phyloP scores from a whole-genome alignment of 1,140 invertebrate species.

The Aphidius gifuensis region DNA sequence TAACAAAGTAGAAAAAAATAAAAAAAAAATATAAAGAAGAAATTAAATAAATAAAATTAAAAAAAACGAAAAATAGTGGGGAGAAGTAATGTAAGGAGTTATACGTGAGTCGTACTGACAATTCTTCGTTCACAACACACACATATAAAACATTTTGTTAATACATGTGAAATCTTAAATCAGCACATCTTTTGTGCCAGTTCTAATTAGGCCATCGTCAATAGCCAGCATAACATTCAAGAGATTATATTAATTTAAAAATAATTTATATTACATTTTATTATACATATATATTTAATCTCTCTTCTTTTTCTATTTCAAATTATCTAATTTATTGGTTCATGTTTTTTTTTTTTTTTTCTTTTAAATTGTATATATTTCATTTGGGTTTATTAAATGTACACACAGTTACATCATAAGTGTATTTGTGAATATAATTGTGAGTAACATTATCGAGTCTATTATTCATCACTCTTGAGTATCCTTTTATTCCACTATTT shows the following conservation, averaged over 20 bases:
- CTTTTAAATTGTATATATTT: not conserved
- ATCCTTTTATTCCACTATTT: slow-evolving; percentile 17
- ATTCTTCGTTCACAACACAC: slow-evolving; percentile 1
- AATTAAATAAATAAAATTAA: slow-evolving; percentile 15
- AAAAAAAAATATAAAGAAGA: slow-evolving; percentile 15
- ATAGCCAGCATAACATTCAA: too few species aligned
- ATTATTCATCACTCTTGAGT: slow-evolving; percentile 24
- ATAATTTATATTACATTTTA: too few species aligned
- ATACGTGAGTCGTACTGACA: slow-evolving; percentile 18
- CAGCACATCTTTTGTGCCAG: too few species aligned
- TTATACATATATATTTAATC: too few species aligned
- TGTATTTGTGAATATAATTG: slow-evolving; percentile 9
- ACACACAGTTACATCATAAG: slow-evolving; percentile 1
- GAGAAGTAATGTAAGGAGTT: slow-evolving; percentile 4
- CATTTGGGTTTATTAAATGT: not conserved
- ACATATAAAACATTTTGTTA: not conserved
- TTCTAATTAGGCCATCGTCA: too few species aligned
- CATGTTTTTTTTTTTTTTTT: too few species aligned
- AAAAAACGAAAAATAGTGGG: not conserved
- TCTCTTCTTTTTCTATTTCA: too few species aligned
- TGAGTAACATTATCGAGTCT: slow-evolving; percentile 3
- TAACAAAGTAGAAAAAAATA: slow-evolving; percentile 11
- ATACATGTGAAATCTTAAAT: too few species aligned
- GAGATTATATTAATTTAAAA: too few species aligned
- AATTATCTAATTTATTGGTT: too few species aligned